Base-by-base conservation (phyloP, 2,888 invertebrate genomes). In the Euzetes globulus region DNA sequence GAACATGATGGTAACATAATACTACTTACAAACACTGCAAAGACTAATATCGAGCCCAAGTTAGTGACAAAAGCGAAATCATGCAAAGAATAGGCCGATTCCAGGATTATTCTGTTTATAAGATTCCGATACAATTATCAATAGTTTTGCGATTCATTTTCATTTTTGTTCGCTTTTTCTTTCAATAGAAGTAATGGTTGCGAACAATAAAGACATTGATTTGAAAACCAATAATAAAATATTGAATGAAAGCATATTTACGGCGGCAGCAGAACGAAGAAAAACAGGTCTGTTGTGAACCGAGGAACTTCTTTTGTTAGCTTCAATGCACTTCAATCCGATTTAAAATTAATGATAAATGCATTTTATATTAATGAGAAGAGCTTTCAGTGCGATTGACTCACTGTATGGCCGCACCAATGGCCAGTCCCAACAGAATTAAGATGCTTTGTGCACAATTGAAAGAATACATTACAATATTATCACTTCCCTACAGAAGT, bases 71-170 rank as follows among this genome's bases (percentile, higher is more conserved):
- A 86, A 1, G 84, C 84, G 73, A 84, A 81, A 78, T 87, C 86
- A 78, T 86, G 84, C 15, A 87, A 81, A 74, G 85, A 85, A 80
- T 85, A 87, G 0, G 86, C 83, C 1, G 86, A 83, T 78, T 87
- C 86, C 75, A 87, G 79, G 75, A 87, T 85, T 72, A 85, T 85
- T 72, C 84, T 84, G 19, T 9, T 13, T 15, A 47, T 13, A 33
- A 7, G 17, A 15, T 5, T 50, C 3, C 50, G 13, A 58, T 15
- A 27, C 29, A 58, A 22, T 19, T 19, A 55, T 55, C 4, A 22
- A 6, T 55, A 55, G 55, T 22, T 19, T 13, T 63, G 11, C 29
- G 15, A 9, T 60, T 60, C 5, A 11, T 7, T 4, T 33, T 33
- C 33, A 33, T 33, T 33, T 33, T 7, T 4, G 4, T 33, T 33